Conservation (phyloP, 2,113 vertebrate species). For the Cinclus cinclus region DNA sequence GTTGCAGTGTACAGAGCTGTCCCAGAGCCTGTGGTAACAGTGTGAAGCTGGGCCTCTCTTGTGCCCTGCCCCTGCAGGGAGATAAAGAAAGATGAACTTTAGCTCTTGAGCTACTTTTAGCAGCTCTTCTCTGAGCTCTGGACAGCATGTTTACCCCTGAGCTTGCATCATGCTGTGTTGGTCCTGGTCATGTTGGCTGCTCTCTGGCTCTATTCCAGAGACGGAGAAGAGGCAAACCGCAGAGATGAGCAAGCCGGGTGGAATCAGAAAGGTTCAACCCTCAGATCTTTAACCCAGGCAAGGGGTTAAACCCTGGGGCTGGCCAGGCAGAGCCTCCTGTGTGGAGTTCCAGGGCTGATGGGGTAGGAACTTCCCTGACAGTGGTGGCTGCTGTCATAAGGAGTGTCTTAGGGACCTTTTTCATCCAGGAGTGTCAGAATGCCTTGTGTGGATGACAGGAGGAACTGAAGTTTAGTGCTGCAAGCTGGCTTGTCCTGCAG, state of each 20-base stretch:
- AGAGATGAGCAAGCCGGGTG: accelerated
- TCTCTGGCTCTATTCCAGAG: neutral
- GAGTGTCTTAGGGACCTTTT: neutral
- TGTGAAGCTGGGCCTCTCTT: neutral
- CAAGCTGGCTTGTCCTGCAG: neutral
- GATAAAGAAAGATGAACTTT: slow-evolving; percentile 29
- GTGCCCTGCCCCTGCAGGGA: neutral
- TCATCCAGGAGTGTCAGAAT: accelerated
- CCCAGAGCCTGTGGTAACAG: neutral
- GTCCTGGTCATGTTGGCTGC: neutral
- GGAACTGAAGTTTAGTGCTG: neutral
- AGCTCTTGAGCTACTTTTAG: slow-evolving; percentile 16
- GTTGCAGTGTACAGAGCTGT: neutral
- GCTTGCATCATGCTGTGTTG: neutral
- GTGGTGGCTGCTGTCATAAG: neutral
- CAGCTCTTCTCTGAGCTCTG: neutral
- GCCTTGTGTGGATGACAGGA: neutral
- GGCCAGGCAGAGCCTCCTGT: neutral
- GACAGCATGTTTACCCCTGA: neutral
- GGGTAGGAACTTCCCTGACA: neutral
- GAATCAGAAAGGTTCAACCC: neutral
- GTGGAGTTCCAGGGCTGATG: accelerated
- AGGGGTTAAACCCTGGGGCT: neutral
- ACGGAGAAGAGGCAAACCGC: neutral
- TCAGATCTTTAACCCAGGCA: neutral